Conservation (phyloP, 1,140 invertebrate species). For the Caenorhabditis inopinata region DNA sequence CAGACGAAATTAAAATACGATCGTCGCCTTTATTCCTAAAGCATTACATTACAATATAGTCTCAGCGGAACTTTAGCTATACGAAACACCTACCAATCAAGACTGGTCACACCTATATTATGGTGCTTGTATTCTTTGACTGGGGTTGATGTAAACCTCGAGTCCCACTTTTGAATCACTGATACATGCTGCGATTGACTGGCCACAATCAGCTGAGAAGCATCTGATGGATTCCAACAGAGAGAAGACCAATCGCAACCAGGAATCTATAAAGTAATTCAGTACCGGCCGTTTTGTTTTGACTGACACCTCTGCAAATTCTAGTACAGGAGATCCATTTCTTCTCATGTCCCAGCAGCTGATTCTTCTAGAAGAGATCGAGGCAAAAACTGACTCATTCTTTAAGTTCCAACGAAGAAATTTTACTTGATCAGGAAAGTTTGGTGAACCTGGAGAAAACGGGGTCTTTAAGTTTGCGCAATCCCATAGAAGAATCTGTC, state of each 20-base stretch:
- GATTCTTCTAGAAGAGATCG: slow-evolving; percentile 6
- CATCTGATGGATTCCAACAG: slow-evolving; percentile 18
- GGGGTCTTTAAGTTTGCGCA: not conserved
- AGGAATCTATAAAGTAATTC: not conserved
- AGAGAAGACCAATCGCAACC: slow-evolving; percentile 20
- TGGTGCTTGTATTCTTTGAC: slow-evolving; percentile 10
- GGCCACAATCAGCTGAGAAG: not conserved
- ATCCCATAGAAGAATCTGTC: slow-evolving; percentile 31
- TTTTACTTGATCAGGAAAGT: slow-evolving; percentile 28
- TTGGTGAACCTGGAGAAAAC: slow-evolving; percentile 2
- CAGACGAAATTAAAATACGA: not conserved
- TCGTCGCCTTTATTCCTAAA: slow-evolving; percentile 9
- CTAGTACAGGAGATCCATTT: slow-evolving; percentile 16
- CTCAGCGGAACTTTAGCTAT: not conserved
- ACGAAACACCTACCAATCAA: not conserved
- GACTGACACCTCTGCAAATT: not conserved
- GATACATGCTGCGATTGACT: slow-evolving; percentile 7
- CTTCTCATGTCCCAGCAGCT: slow-evolving; percentile 5
- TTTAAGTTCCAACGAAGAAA: slow-evolving; percentile 15
- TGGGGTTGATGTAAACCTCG: not conserved
- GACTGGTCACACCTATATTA: not conserved
- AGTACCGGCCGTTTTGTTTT: too few relatives aligned
- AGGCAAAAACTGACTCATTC: not conserved
- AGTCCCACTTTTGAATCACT: slow-evolving; percentile 9
- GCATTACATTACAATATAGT: not conserved